Percentiles rank a stretch among this genome's conserved stretches.
These are phyloP conservation scores for Crax fasciolata DNA, from an alignment of 2,797 vertebrate genomes.

Conservation along the genomic window DNA sequence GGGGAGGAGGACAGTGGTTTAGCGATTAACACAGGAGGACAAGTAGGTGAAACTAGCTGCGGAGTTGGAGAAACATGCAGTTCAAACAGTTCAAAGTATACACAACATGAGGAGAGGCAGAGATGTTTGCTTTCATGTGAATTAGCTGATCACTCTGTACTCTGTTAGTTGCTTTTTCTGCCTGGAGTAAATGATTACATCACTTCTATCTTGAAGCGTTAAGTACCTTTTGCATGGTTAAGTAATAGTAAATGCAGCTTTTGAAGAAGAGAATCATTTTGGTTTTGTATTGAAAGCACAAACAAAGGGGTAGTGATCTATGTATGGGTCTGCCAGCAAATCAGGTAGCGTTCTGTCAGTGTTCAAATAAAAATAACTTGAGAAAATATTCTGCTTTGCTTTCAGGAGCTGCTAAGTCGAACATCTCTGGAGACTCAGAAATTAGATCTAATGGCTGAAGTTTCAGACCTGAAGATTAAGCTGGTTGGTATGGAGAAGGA, in stretches of 20 bases:
- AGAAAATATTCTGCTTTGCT: slow-evolving; percentile 12
- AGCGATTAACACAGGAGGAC: neutral
- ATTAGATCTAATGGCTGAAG: slow-evolving; percentile 93
- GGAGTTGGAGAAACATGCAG: neutral
- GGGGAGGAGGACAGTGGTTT: neutral
- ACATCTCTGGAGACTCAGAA: slow-evolving; percentile 95
- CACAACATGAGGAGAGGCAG: accelerated
- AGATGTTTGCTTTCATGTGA: neutral
- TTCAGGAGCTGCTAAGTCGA: slow-evolving; percentile 93
- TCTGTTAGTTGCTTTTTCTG: neutral
- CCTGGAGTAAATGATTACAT: neutral
- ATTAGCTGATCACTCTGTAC: neutral
- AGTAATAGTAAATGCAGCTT: neutral
- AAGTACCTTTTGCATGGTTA: neutral
- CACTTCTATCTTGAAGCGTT: neutral
- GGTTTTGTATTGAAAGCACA: neutral
- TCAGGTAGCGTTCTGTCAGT: neutral
- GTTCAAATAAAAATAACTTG: neutral
- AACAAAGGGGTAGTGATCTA: neutral
- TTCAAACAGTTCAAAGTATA: neutral
- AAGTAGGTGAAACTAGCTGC: neutral
- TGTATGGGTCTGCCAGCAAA: neutral
- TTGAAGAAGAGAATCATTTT: neutral
- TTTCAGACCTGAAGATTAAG: slow-evolving; percentile 95
- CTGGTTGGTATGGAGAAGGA: slow-evolving; percentile 95